Base-by-base conservation (phyloP, 2,113 vertebrate species). In the Hipposideros armiger region DNA sequence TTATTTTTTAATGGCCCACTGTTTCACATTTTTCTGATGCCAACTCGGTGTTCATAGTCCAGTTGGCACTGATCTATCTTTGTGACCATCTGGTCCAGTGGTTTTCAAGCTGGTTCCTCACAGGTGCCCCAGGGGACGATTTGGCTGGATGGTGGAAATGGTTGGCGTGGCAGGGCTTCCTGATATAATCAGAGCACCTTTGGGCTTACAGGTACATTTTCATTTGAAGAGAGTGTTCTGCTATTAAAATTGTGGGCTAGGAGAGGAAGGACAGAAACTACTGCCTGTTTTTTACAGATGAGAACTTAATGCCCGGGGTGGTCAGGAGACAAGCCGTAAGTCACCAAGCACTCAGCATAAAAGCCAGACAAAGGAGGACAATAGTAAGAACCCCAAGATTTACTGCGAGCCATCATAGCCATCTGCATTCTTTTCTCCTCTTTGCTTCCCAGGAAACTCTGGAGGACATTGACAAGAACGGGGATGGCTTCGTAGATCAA, bases 401-500 rank as follows among this genome's bases (percentile, higher is more conserved):
- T 5, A 11, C 8, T 5, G 22, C 40, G 19, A 30, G 60, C 76
- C 6, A 36, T 36, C 0, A 0, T 4, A 42, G n/a, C 66, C 54
- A 19, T 30, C 76, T 72, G 45, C 16, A 20, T 87, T 70, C 58
- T 69, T 7, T 87, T n/a, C 67, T 10, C 58, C 40, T 45, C 36
- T 94, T 92, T 92, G 50, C 85, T 98, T 96, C 97, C 93, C 98
- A 99, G 99, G 99, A 99, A 99, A 99, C 99, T 2, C 98, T 99
- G 98, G 99, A 99, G 98, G 99, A 99, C 98, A 99, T 99, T 84
- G 99, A 99, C 98, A 99, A 99, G 98, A 99, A 99, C 0, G 98
- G 96, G 40, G 99, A 99, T 36, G 99, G 99, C 67, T 99, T 99
- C 88, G 99, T 99, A 97, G 99, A 99, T 98, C 99, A 99, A 97